Evolutionary conservation across 2,113 vertebrate genomes (phyloP).

Genomic region (Alectura lathami): DNA sequence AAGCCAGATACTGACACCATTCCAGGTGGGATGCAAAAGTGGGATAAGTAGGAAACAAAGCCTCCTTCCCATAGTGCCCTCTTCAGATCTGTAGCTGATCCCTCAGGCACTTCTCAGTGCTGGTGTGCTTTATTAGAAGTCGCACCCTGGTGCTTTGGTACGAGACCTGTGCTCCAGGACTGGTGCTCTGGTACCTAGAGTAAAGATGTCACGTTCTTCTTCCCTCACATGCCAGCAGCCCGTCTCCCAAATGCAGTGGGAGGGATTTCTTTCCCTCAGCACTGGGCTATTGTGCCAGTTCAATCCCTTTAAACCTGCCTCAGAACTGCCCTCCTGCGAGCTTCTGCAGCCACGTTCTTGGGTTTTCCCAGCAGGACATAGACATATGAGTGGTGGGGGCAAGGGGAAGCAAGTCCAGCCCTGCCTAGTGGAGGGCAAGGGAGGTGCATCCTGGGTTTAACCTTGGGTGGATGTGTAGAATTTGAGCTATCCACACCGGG

Average conservation of each 20-base stretch:
- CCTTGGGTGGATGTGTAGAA: not conserved
- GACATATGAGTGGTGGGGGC: not conserved
- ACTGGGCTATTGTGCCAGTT: not conserved
- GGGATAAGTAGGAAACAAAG: not conserved
- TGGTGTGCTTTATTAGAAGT: accelerated
- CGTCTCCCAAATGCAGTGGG: not conserved
- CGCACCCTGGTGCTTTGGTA: not conserved
- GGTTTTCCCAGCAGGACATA: not conserved
- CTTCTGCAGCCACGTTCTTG: not conserved
- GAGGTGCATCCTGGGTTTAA: not conserved
- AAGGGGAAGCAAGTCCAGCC: not conserved
- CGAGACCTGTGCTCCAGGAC: not conserved
- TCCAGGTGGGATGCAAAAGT: not conserved
- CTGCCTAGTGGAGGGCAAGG: not conserved
- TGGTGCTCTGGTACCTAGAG: not conserved
- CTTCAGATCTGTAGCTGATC: not conserved
- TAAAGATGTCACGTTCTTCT: not conserved
- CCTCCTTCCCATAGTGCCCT: not conserved
- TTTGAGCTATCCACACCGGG: not conserved
- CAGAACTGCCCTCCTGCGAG: not conserved
- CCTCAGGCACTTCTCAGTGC: not conserved
- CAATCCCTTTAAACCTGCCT: not conserved
- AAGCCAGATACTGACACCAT: not conserved
- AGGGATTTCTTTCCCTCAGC: not conserved
- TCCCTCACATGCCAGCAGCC: not conserved